Conservation (phyloP, 1,140 invertebrate species). For the Agrypnia vestita region DNA sequence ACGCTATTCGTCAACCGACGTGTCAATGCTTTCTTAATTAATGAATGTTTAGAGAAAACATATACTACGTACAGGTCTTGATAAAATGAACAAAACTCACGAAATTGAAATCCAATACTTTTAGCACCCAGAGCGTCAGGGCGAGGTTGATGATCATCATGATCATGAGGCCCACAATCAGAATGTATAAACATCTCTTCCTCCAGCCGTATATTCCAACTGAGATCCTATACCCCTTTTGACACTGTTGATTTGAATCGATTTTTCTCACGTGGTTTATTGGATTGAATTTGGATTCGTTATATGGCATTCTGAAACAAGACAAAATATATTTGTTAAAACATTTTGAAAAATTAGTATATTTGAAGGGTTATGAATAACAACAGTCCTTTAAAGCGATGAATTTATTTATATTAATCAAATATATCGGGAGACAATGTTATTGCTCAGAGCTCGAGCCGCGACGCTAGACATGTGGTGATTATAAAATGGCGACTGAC, state of each 20-base stretch:
- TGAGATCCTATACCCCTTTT: constrained; percentile 77
- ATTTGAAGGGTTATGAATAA: too few relatives aligned
- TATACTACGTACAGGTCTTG: too few relatives aligned
- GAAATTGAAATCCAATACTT: constrained; percentile 95
- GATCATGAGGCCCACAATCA: constrained; percentile 87
- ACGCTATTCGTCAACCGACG: too few relatives aligned
- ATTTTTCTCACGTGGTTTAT: constrained; percentile 59
- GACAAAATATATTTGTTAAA: not conserved
- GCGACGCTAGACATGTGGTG: too few relatives aligned
- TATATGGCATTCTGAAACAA: constrained; percentile 71
- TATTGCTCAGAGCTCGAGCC: too few relatives aligned
- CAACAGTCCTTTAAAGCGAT: too few relatives aligned
- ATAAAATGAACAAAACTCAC: constrained; percentile 71
- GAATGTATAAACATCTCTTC: constrained; percentile 92
- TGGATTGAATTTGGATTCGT: constrained; percentile 71
- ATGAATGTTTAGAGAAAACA: too few relatives aligned
- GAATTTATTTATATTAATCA: too few relatives aligned
- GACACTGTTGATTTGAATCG: constrained; percentile 44
- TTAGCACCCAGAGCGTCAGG: constrained; percentile 95
- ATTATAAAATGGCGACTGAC: too few relatives aligned
- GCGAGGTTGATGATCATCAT: constrained; percentile 95
- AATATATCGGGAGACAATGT: too few relatives aligned
- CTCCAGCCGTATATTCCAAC: constrained; percentile 97
- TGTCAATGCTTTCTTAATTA: too few relatives aligned
- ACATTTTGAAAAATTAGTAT: too few relatives aligned